Evolutionary conservation across 1,140 invertebrate species (phyloP), one percentile per base, ranked within the genome.

Genomic region (Hetaerina americana): DNA sequence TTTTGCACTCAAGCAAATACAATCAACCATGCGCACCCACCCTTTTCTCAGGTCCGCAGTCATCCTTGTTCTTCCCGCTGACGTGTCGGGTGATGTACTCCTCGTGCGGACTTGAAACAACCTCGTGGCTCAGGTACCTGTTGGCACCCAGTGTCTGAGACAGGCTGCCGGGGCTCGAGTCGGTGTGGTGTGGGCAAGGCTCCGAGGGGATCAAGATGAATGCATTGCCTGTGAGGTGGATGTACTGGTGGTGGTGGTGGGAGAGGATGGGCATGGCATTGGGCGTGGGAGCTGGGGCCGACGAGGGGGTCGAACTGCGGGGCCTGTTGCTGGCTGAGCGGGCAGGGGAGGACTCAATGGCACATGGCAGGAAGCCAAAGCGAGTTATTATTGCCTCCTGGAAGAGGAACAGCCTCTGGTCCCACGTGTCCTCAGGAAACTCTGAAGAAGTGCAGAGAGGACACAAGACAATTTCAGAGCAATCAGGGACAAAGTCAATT

Each of bases 81-180:
- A 95, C 93, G 77, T 95, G 92, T 66, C 94, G 83, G 0, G 93
- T 94, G 27, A 96, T 94, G 77, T 96, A 96, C 15, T 93, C 92
- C 79, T 96, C 93, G 75, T 94, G 92, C 0, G 91, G 90, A 79
- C 90, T 92, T n/a, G 89, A 87, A 22, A 89, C 86, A 10, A 85
- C 85, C 68, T 92, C 90, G 78, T 90, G 87, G 71, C 85, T 82
- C 0, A 84, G 81, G 77, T 86, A 86, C 71, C 82, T 77, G 5
- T 76, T 80, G n/a, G n/a, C n/a, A 22, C 78, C 77, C 5, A 78
- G 75, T 24, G 67, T 28, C 67, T 68, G 67, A 70, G 26, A 72
- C 73, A 5, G 57, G 71, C 18, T 74, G 75, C 0, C 84, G 84
- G 1, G 90, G 89, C 76, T 97, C 90, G 69, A 97, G 85, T 73